Evolutionary conservation across 1,140 invertebrate genomes (phyloP), one percentile per base, ranked within the genome.

Genomic region (Paramacrobiotus metropolitanus): DNA sequence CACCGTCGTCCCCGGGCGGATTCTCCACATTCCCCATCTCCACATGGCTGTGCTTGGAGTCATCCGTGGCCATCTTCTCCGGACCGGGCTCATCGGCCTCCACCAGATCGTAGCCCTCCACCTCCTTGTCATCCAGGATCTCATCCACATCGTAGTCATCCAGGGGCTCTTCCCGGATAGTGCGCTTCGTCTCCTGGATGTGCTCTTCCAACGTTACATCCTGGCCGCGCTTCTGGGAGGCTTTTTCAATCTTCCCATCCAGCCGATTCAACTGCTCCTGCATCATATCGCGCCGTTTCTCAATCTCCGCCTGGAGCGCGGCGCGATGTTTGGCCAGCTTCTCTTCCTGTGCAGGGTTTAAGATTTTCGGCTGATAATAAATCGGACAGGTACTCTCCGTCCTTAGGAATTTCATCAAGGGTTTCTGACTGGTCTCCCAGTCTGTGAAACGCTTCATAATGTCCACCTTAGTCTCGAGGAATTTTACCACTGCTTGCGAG

Each of bases 381-480:
- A 96, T 79, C 55, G 81, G 77, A 29, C 90, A 91, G 68, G 86
- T 85, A 1, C 83, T 75, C 72, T 83, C 85, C 1, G 90, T 93
- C 69, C 82, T 78, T 66, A 96, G 92, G 68, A 87, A 93, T 70
- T 84, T 82, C 24, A 79, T 76, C 28, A 91, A 76, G 31, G 81
- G 80, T 65, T 80, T 79, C 62, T 87, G 85, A 45, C 83, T 80
- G 15, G 77, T 76, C 69, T 90, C 87, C 85, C 89, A 94, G 61
- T 80, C 79, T 66, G 90, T 69, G 68, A 88, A 88, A 72, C 90
- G 84, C 67, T 83, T 80, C 63, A 89, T 82, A 29, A 88, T 77
- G 18, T 81, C 81, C 78, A 94, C 84, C 75, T 95, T 94, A 48
- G 82, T 80, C 73, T 95, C 89, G n/a, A 95, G 75, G 45, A 82